These are phyloP conservation scores for Aphelenchoides avenae DNA, from an alignment of 1,140 invertebrate species.

Conservation along the genomic window DNA sequence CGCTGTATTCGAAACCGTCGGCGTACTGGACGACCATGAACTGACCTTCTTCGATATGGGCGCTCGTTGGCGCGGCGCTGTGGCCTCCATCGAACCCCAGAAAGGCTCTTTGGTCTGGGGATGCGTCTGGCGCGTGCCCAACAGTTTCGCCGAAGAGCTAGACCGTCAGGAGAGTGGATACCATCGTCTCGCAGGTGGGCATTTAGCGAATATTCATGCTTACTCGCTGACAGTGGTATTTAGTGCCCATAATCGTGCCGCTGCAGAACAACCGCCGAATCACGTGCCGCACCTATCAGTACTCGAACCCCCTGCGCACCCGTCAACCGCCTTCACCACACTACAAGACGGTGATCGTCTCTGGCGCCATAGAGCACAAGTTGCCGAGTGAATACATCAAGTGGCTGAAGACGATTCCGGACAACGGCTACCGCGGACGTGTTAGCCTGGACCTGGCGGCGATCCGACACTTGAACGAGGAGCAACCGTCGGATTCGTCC, in stretches of 20 bases:
- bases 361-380: conserved; percentile 44
- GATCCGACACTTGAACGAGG: conserved; percentile 30
- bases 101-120: conserved; percentile 25
- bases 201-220: conserved; percentile 3
- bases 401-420: conserved; percentile 23
- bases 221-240: neutral
- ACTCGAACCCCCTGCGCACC: conserved; percentile 32
- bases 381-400: conserved; percentile 42
- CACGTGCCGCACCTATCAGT: conserved; percentile 50
- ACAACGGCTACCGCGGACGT: conserved; percentile 43
- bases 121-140: conserved; percentile 46
- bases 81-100: conserved; percentile 45
- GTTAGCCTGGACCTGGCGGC: conserved; percentile 35
- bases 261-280: conserved; percentile 13
- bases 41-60: conserved; percentile 39
- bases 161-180: conserved; percentile 44
- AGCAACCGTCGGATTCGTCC: no score
- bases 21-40: conserved; percentile 28
- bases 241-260: neutral
- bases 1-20: conserved; percentile 31
- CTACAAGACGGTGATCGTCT: conserved; percentile 49
- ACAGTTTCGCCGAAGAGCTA: conserved; percentile 41
- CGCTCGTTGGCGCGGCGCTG: conserved; percentile 39
- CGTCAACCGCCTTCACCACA: conserved; percentile 41
- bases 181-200: conserved; percentile 47